Evolutionary conservation across 2,113 vertebrate species (phyloP), one percentile per base, ranked within the genome.

Genomic region (Semicossyphus pulcher): DNA sequence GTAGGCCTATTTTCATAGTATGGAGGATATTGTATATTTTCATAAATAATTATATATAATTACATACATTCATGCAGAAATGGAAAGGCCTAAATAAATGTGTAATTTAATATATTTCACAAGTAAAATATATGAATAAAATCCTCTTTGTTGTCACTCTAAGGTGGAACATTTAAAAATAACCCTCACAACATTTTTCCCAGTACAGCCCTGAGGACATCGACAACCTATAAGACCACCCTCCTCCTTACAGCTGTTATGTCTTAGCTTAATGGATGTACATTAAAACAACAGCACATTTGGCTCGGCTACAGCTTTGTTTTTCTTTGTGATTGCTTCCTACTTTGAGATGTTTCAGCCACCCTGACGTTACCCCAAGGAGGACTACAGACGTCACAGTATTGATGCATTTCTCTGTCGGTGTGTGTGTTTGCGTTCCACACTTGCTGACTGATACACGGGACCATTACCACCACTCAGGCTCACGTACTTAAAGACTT

Each of bases 261-360:
- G 32, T 68, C 32, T 9, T 51, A 14, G n/a, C 29, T 20, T 37
- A 52, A 66, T 79, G 57, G 39, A 42, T 69, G 67, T 53, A 56
- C 32, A 57, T 41, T 49, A 59, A 76, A 84, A 66, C 65, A 59
- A 49, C 47, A 71, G 14, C 36, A 39, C 23, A 32, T 25, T 42
- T 57, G 26, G 39, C 31, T 52, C 1, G 4, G 31, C 51, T 48
- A 18, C 34, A 28, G 5, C 20, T 18, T 54, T 78, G 74, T 75
- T 79, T 73, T 64, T 57, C 56, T 36, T 82, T 10, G 39, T 83
- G 60, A 76, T 85, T 68, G 58, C 58, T 71, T 83, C 70, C 67
- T 66, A 18, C 57, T 70, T 68, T 63, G 4, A 68, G 60, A 18
- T 0, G 11, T 78, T 32, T 47, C 26, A 65, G 32, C 49, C 48